Percentiles rank a stretch among this genome's conserved stretches.
Evolutionary conservation across 2,888 invertebrate species (phyloP).

Genomic region (Morpho achilles): DNA sequence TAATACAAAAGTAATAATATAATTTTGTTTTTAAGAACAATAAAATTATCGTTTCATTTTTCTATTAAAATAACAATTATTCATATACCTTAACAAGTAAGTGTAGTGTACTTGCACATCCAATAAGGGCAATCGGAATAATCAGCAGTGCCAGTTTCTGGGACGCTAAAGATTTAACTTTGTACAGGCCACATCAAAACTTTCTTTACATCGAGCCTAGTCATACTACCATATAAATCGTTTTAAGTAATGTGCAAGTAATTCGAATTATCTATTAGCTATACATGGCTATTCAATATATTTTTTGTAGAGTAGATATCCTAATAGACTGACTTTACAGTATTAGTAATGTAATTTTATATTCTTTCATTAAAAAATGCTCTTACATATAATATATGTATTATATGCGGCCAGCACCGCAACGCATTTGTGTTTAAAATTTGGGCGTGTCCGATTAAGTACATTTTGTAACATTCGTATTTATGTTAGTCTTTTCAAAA

Average conservation of each 20-base stretch:
- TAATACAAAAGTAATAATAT: no score
- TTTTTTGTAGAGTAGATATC: conserved; percentile 15
- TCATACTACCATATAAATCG: background rate
- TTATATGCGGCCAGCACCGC: background rate
- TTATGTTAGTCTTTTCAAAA: background rate
- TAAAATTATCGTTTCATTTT: no score
- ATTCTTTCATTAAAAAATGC: background rate
- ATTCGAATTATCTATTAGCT: no score
- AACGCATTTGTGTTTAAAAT: background rate
- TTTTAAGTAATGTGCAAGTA: background rate
- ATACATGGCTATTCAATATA: background rate
- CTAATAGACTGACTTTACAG: conserved; percentile 20
- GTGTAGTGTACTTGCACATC: background rate
- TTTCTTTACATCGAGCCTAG: conserved; percentile 7
- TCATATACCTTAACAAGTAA: no score
- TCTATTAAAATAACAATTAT: no score
- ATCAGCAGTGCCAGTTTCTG: conserved; percentile 70
- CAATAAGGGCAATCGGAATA: conserved; percentile 60
- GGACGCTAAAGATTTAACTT: conserved; percentile 67
- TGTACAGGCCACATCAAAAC: conserved; percentile 56
- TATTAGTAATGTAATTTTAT: background rate
- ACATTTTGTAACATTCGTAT: background rate
- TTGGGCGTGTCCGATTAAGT: background rate
- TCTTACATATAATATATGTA: background rate
- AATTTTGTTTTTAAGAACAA: no score